phyloP scores from a whole-genome alignment of 2,113 vertebrate genomes.

The Takifugu bimaculatus region DNA sequence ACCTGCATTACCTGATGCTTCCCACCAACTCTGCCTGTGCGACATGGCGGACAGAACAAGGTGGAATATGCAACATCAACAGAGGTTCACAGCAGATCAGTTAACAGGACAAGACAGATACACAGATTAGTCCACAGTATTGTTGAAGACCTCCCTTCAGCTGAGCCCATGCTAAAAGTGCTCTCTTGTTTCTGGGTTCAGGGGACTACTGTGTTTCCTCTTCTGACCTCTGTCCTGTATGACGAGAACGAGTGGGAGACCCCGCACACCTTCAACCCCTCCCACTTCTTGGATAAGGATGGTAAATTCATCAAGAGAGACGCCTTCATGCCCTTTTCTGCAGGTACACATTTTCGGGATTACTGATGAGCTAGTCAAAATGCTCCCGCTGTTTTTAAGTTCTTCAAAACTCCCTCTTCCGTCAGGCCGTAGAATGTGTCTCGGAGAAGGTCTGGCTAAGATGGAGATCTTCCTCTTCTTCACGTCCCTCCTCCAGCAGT shows the following conservation, averaged over 20 bases:
- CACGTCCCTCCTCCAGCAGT: constrained; percentile 73
- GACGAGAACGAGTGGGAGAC: constrained; percentile 72
- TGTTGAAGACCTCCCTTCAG: too few relatives aligned
- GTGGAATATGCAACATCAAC: too few relatives aligned
- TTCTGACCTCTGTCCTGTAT: constrained; percentile 63
- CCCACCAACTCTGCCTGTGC: too few relatives aligned
- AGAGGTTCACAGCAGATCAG: too few relatives aligned
- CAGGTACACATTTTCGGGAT: constrained; percentile 47
- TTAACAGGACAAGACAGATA: too few relatives aligned
- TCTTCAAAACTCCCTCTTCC: not conserved
- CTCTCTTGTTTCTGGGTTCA: constrained; percentile 16
- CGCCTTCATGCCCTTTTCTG: constrained; percentile 71
- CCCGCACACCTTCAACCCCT: constrained; percentile 64
- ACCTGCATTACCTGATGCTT: too few relatives aligned
- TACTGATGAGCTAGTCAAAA: too few relatives aligned
- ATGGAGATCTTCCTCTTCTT: constrained; percentile 81
- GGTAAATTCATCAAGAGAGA: constrained; percentile 63
- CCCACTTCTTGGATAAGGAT: constrained; percentile 66
- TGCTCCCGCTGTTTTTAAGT: too few relatives aligned
- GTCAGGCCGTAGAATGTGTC: constrained; percentile 72
- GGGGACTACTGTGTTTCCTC: constrained; percentile 64
- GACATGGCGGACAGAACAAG: too few relatives aligned
- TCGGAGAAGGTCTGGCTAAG: constrained; percentile 75
- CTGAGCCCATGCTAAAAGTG: too few relatives aligned
- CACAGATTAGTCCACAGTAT: too few relatives aligned